Base-by-base conservation (phyloP, 2,888 invertebrate genomes). In the Drosophila meridionalis region DNA sequence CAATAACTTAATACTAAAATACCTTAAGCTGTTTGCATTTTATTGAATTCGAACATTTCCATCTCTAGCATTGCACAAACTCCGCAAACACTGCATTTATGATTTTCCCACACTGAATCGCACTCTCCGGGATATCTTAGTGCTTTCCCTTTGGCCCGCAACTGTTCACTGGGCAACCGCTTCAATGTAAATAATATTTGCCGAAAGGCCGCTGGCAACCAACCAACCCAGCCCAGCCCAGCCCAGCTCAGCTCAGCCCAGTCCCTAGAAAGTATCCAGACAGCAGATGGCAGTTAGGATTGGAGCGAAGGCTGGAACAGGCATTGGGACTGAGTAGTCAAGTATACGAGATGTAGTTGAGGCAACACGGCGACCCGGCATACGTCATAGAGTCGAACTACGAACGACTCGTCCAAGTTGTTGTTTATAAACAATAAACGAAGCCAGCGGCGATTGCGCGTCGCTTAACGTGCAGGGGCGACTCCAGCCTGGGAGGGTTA, bases 351-450 rank as follows among this genome's bases (percentile, higher is more conserved):
- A 45, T 58, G 45, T 36, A 58, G 58, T 38, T 53, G 12, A 48
- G 59, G 60, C 42, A 57, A 76, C 64, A 62, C 55, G 78, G 73
- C 75, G 87, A 74, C 76, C 85, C 73, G 75, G 85, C 82, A 78
- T 87, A 82, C 82, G 85, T 84, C 89, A 86, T 70, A 63, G 45
- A 69, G 69, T 63, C 74, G 58, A 76, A 73, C 73, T 74, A 82
- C 20, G 20, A 43, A 76, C 20, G 20, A 43, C 76, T 78, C 75
- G 69, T 69, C 60, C 47, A 76, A 78, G 79, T 75, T 85, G 81
- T 90, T 89, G 89, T 89, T 89, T 89, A 89, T 90, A 90, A 87
- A 89, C 91, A 91, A 81, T 89, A 89, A 89, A 89, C 89, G 84
- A 89, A 79, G 69, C 75, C 57, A 61, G 57, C 45, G 63, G 58